Evolutionary conservation across 1,140 invertebrate species (phyloP).

Genomic region (Geopemphigus sp.): DNA sequence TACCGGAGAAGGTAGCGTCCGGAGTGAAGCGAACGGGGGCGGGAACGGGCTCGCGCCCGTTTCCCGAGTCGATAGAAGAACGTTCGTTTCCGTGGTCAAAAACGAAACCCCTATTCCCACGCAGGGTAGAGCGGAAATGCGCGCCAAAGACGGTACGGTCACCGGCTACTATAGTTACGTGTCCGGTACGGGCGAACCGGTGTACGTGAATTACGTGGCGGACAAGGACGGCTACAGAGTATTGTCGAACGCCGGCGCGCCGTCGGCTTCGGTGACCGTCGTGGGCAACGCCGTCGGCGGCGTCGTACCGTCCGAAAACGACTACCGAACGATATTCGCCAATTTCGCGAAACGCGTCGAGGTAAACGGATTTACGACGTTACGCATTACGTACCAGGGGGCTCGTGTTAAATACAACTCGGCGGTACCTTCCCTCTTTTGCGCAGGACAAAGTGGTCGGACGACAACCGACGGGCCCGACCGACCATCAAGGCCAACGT

Average conservation of each 20-base stretch:
- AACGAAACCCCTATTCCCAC: not conserved
- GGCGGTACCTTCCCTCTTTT: too few species aligned
- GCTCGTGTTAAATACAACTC: not conserved
- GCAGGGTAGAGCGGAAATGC: conserved; percentile 34
- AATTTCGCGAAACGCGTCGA: conserved; percentile 8
- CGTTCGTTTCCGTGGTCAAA: too few species aligned
- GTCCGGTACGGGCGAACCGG: not conserved
- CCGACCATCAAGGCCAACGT: not conserved
- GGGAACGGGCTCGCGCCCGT: too few species aligned
- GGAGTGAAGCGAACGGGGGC: too few species aligned
- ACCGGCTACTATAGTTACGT: conserved; percentile 41
- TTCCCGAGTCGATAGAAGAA: too few species aligned
- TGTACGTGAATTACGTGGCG: conserved; percentile 28
- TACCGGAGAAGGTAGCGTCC: too few species aligned
- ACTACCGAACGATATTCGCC: not conserved
- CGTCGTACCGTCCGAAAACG: not conserved
- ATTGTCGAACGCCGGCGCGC: not conserved
- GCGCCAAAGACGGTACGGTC: conserved; percentile 24
- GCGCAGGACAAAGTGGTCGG: not conserved
- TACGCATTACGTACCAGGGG: too few species aligned
- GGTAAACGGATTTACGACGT: not conserved
- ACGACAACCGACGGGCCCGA: not conserved
- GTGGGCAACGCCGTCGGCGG: not conserved
- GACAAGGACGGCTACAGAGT: conserved; percentile 34
- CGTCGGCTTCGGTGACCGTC: not conserved